Base-by-base conservation (phyloP, 2,113 vertebrate species). In the Piprites chloris region DNA sequence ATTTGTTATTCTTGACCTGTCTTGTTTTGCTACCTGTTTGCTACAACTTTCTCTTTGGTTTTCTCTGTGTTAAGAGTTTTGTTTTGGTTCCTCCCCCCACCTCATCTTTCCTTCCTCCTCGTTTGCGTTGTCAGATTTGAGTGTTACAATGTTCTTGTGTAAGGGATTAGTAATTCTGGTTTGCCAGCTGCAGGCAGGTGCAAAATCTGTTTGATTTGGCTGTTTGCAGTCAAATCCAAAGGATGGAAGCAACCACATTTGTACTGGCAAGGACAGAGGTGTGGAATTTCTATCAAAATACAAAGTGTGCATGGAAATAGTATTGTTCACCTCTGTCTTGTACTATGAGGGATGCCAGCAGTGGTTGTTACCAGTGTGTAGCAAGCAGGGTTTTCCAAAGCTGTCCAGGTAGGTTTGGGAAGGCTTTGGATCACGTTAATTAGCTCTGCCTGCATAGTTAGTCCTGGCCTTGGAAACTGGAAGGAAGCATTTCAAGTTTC, bases 151-250 rank as follows among this genome's bases (percentile, higher is more conserved):
- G 37, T 44, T 73, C 16, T 71, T 13, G 27, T 85, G 9, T 35
- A 47, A 55, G 67, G 89, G 71, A 76, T 79, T 19, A 95, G 67
- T 89, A 80, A 73, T 85, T 82, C 81, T 94, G 90, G 85, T 20
- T 82, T 61, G n/a, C 12, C 58, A 28, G 18, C 33, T 62, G 30
- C 27, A 39, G n/a, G 35, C 55, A 71, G 32, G 14, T 80, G 33
- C 24, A 37, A 85, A 92, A 63, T 66, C 9, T 50, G 2, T 78
- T 96, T 75, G 39, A 59, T 15, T 80, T 22, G 5, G 3, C 33
- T 74, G 12, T 41, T 80, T 0, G 9, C 30, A 50, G 30, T 46
- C 62, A 55, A 12, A 87, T 73, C 35, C 46, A 66, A 53, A 72
- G 65, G 41, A 22, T n/a, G 42, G 62, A 46, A 75, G 26, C 19